phyloP scores from a whole-genome alignment of 2,888 invertebrate genomes.

The Catonia carolina region DNA sequence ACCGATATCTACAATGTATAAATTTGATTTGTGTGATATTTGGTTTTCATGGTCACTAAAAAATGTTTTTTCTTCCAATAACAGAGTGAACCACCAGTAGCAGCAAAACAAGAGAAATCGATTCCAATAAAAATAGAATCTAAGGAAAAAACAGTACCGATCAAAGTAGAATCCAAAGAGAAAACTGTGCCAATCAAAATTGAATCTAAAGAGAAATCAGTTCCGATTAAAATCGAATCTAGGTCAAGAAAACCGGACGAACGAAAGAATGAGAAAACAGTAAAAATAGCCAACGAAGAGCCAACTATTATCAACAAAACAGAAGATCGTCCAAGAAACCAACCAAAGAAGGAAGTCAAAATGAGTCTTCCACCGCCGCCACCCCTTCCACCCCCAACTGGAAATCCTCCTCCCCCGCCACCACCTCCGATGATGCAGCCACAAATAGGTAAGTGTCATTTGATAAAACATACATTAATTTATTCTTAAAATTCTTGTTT shows the following conservation, averaged over 20 bases:
- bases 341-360: not conserved
- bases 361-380: constrained; percentile 25
- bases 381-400: constrained; percentile 13
- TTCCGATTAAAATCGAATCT: not conserved
- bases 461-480: constrained; percentile 9
- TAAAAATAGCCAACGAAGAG: not conserved
- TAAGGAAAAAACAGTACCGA: not conserved
- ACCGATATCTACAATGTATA: too few relatives aligned
- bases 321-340: not conserved
- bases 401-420: constrained; percentile 6
- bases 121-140: not conserved
- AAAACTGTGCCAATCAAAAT: too few relatives aligned
- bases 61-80: too few relatives aligned
- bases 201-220: not conserved
- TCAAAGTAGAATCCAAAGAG: too few relatives aligned
- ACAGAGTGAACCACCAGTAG: too few relatives aligned
- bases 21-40: too few relatives aligned
- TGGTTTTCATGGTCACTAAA: too few relatives aligned
- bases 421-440: constrained; percentile 15
- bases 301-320: not conserved
- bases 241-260: too few relatives aligned
- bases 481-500: not conserved
- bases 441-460: constrained; percentile 6
- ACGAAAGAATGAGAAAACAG: too few relatives aligned
- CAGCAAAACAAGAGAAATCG: too few relatives aligned